phyloP scores from a whole-genome alignment of 2,113 vertebrate genomes.

The Hemiprocne comata region DNA sequence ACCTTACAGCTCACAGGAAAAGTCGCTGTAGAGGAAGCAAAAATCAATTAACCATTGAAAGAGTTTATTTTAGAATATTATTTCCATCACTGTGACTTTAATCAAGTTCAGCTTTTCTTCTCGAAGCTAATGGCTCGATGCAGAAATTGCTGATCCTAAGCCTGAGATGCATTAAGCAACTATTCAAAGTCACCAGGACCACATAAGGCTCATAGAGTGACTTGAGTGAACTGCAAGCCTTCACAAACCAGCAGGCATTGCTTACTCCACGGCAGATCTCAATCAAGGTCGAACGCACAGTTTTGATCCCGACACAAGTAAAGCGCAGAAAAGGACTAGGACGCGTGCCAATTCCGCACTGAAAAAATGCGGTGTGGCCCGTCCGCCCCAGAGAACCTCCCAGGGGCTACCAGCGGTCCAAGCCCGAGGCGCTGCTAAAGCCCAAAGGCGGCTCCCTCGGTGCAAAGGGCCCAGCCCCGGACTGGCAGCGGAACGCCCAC shows the following conservation, averaged over 20 bases:
- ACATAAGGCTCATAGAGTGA: no score
- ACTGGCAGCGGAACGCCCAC: no score
- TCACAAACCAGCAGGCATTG: accelerated
- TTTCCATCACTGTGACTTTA: neutral
- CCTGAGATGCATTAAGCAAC: neutral
- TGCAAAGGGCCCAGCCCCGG: accelerated
- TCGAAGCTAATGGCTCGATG: accelerated
- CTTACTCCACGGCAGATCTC: accelerated
- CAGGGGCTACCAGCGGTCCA: accelerated
- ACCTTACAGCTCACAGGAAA: neutral
- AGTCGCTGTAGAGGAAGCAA: accelerated
- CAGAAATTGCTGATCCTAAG: neutral
- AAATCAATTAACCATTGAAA: accelerated
- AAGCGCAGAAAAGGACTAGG: accelerated
- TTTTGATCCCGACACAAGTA: accelerated
- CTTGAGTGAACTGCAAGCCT: accelerated
- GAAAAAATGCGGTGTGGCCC: accelerated
- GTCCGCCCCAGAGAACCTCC: accelerated
- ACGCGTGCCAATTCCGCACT: accelerated
- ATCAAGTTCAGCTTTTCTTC: neutral
- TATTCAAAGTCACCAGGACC: accelerated
- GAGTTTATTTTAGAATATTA: neutral
- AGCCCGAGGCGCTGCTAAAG: accelerated
- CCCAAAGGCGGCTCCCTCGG: accelerated
- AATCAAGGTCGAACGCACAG: accelerated